These are phyloP conservation scores for Pseudotriccus pelzelni DNA, from an alignment of 2,797 vertebrate species.

Conservation along the genomic window DNA sequence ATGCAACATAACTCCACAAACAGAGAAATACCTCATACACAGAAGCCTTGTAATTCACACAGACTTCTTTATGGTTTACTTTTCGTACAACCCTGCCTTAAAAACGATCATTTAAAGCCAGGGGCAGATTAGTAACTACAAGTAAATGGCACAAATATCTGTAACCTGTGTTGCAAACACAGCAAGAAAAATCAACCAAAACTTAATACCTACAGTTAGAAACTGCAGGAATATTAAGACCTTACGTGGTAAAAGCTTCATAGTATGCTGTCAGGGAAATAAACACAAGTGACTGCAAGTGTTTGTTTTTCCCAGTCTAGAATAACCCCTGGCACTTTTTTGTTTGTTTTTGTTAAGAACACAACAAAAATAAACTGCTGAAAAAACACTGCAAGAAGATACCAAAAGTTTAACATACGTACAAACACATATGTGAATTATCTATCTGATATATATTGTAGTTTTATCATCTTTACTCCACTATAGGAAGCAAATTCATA, in stretches of 20 bases:
- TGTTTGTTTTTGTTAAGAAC: background rate
- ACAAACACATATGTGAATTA: background rate
- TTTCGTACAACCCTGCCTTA: slow-evolving; percentile 12
- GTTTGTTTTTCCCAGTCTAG: background rate
- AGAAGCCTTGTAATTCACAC: background rate
- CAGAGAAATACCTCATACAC: slow-evolving; percentile 30
- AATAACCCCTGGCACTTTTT: background rate
- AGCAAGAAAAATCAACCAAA: slow-evolving; percentile 45
- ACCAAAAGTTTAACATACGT: background rate
- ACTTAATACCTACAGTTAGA: slow-evolving; percentile 33
- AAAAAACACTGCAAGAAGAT: background rate
- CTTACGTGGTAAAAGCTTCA: slow-evolving; percentile 52
- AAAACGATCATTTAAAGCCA: slow-evolving; percentile 15
- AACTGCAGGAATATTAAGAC: slow-evolving; percentile 65
- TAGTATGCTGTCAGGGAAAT: slow-evolving; percentile 25
- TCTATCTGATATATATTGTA: background rate
- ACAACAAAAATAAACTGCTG: background rate
- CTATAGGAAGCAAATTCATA: background rate
- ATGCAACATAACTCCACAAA: background rate
- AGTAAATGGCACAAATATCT: slow-evolving; percentile 25
- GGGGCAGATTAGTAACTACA: slow-evolving; percentile 21
- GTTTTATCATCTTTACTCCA: background rate
- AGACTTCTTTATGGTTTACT: background rate
- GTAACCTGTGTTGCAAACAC: background rate
- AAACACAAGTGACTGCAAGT: background rate